Conservation (phyloP, 2,888 invertebrate genomes). For the Orchesella flavescens region DNA sequence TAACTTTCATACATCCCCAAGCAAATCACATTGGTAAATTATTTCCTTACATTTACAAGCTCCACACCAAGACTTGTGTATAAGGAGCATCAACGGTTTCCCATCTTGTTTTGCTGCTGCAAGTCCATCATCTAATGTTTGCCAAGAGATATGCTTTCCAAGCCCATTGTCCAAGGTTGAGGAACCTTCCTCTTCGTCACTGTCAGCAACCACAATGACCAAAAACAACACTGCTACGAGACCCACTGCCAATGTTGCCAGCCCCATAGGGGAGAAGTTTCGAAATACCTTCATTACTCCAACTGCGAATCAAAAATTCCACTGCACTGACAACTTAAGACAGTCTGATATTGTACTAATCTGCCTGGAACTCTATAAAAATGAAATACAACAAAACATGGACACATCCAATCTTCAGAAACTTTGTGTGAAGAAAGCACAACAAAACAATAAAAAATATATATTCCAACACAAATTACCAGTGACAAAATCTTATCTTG, state of each 20-base stretch:
- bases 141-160: slow-evolving; percentile 72
- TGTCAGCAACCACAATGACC: neutral
- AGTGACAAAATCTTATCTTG: too few relatives aligned
- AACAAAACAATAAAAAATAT: too few relatives aligned
- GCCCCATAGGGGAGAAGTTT: neutral
- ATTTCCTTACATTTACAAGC: slow-evolving; percentile 77
- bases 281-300: neutral
- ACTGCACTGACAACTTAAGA: neutral
- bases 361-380: too few relatives aligned
- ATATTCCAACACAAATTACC: too few relatives aligned
- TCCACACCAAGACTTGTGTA: slow-evolving; percentile 81
- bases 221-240: neutral
- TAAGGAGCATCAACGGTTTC: slow-evolving; percentile 80
- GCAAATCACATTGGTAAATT: too few relatives aligned
- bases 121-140: slow-evolving; percentile 69
- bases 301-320: neutral
- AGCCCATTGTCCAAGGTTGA: slow-evolving; percentile 66
- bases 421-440: too few relatives aligned
- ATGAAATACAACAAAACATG: too few relatives aligned
- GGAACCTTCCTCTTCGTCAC: slow-evolving; percentile 27
- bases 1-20: too few relatives aligned
- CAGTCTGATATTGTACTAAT: too few relatives aligned
- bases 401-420: too few relatives aligned
- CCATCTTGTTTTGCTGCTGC: slow-evolving; percentile 65
- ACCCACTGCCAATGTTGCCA: slow-evolving; percentile 3